These are phyloP conservation scores for Herpailurus yagouaroundi DNA, from an alignment of 2,113 vertebrate species.

Conservation along the genomic window DNA sequence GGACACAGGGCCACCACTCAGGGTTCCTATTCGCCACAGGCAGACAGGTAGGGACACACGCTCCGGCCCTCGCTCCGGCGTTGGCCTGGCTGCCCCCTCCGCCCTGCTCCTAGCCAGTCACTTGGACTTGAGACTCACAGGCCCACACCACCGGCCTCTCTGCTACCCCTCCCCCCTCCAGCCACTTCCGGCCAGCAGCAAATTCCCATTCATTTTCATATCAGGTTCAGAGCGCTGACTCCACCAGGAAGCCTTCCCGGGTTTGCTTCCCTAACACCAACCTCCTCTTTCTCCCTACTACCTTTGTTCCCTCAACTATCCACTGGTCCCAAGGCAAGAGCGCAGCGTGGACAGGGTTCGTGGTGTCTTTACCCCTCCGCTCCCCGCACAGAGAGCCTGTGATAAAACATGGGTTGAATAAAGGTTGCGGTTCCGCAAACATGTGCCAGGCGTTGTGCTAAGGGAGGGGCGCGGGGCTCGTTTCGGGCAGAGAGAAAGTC, in stretches of 20 bases:
- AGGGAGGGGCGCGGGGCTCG: neutral
- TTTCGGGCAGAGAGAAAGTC: neutral
- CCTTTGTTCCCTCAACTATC: neutral
- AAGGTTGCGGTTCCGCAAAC: neutral
- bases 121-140: neutral
- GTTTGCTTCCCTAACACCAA: neutral
- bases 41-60: neutral
- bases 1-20: slow-evolving; percentile 71
- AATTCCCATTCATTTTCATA: neutral
- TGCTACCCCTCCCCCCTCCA: neutral
- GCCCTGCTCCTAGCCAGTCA: rapidly evolving
- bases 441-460: neutral
- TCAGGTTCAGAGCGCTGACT: neutral
- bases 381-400: neutral
- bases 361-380: neutral
- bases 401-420: neutral
- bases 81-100: neutral
- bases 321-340: neutral
- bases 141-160: neutral
- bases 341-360: neutral
- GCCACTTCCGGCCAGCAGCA: neutral
- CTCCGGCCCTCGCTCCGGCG: rapidly evolving
- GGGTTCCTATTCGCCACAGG: slow-evolving; percentile 17
- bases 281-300: neutral
- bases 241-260: neutral